These are phyloP conservation scores for Hoplias malabaricus DNA, from an alignment of 2,113 vertebrate species.

Conservation along the genomic window DNA sequence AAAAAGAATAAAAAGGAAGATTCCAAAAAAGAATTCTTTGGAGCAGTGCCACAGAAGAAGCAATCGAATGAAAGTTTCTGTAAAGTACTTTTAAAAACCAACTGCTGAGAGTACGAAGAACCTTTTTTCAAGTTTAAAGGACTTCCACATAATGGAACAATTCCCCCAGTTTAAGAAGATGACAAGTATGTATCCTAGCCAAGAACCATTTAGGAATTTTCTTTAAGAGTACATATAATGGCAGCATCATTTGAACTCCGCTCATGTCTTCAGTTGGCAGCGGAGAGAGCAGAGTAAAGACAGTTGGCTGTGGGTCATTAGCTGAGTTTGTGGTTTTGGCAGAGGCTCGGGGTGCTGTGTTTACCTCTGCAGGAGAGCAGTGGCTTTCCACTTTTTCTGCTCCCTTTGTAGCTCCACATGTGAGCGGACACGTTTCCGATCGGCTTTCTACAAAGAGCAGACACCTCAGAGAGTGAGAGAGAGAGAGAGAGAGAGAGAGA, in stretches of 20 bases:
- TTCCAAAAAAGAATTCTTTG: too few species aligned
- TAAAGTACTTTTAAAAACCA: too few species aligned
- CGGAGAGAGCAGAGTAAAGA: conserved; percentile 43
- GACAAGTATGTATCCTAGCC: neutral
- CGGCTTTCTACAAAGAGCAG: conserved; percentile 48
- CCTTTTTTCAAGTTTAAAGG: neutral
- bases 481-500: conserved; percentile 13
- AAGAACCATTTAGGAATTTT: conserved; percentile 1
- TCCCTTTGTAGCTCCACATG: conserved; percentile 48
- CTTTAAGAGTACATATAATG: conserved; percentile 44
- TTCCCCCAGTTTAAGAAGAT: neutral
- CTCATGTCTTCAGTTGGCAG: conserved; percentile 42
- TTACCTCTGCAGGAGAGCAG: conserved; percentile 55
- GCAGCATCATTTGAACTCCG: conserved; percentile 27
- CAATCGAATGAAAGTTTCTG: too few species aligned
- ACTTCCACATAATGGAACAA: too few species aligned
- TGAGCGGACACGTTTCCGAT: conserved; percentile 55
- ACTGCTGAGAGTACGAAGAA: too few species aligned
- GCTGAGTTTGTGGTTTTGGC: conserved; percentile 62
- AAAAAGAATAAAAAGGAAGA: too few species aligned
- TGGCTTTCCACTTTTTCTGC: conserved; percentile 57
- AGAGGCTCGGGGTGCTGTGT: conserved; percentile 52
- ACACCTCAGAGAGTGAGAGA: conserved; percentile 26
- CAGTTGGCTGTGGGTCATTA: conserved; percentile 54
- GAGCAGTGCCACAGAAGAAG: too few species aligned